A percentile compares a stretch with the other conserved stretches of the same genome.
Conservation (phyloP, 2,113 vertebrate genomes). For the Vimba vimba region DNA sequence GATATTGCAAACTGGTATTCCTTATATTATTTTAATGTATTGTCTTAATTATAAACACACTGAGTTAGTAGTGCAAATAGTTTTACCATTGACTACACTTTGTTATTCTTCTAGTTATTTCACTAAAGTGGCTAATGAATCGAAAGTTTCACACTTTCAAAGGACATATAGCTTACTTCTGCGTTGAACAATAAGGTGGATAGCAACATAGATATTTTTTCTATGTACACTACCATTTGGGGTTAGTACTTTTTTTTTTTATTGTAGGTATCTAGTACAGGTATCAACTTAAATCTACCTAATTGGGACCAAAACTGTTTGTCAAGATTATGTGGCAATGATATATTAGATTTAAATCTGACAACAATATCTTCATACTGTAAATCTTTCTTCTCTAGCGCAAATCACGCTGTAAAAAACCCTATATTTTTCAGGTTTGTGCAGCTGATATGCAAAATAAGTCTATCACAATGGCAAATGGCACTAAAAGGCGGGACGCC, state of each 20-base stretch:
- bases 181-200: too few relatives aligned
- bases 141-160: too few relatives aligned
- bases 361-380: not conserved
- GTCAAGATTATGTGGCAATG: constrained; percentile 20
- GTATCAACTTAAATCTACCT: not conserved
- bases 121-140: too few relatives aligned
- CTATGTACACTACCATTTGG: not conserved
- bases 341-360: constrained; percentile 7
- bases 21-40: too few relatives aligned
- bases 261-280: not conserved
- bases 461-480: not conserved
- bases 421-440: not conserved
- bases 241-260: not conserved
- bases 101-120: too few relatives aligned
- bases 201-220: not conserved
- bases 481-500: not conserved
- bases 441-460: not conserved
- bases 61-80: too few relatives aligned
- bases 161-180: too few relatives aligned
- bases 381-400: not conserved
- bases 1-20: too few relatives aligned
- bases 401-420: not conserved
- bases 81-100: too few relatives aligned
- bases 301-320: not conserved
- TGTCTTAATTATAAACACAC: too few relatives aligned